phyloP scores from a whole-genome alignment of 2,797 vertebrate genomes.

The Ctenopoma multispine region DNA sequence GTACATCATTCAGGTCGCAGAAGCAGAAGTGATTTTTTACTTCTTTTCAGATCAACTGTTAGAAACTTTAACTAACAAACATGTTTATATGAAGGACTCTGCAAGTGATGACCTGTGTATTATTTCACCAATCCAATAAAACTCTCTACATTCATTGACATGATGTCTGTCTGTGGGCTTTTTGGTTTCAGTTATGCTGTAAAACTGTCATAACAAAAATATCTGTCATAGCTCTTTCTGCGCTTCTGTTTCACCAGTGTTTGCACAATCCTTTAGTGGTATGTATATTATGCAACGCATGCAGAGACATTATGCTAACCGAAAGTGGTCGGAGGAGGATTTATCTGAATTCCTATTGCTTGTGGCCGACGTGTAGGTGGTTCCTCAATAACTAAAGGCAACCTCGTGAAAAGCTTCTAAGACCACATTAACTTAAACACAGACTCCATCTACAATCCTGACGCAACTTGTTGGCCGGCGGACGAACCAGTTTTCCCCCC shows the following conservation, averaged over 20 bases:
- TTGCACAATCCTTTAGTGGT: background rate
- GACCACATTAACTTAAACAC: background rate
- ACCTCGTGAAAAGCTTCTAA: background rate
- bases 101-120: background rate
- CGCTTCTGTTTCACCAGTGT: background rate
- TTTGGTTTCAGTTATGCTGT: conserved; percentile 18
- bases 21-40: background rate
- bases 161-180: background rate
- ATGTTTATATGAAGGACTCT: background rate
- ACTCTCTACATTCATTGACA: conserved; percentile 16
- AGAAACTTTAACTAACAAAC: background rate
- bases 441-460: background rate
- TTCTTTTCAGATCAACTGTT: background rate
- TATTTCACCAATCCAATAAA: conserved; percentile 1
- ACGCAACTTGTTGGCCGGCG: background rate
- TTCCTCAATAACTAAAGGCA: background rate
- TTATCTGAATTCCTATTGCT: background rate
- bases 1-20: too few species aligned
- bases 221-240: conserved; percentile 12
- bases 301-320: background rate
- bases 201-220: conserved; percentile 35
- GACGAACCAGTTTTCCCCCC: conserved; percentile 17
- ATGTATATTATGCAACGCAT: conserved; percentile 4
- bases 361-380: background rate
- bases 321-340: background rate